phyloP scores from a whole-genome alignment of 2,888 invertebrate species.

The Aspidiotus rigidus region DNA sequence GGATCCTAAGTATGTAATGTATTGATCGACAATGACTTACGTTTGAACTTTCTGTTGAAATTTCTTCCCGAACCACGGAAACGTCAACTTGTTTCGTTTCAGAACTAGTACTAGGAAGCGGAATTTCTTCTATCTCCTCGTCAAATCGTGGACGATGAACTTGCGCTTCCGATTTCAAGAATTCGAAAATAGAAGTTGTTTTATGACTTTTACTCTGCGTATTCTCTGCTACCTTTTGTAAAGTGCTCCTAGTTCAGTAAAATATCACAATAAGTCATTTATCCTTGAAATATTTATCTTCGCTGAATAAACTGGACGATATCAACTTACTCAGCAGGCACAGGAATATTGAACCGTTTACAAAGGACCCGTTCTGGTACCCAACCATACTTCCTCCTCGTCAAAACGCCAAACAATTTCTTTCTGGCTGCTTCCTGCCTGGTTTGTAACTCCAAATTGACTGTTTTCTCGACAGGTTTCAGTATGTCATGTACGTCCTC shows the following conservation, averaged over 20 bases:
- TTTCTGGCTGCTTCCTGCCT: slow-evolving; percentile 54
- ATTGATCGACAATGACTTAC: no score
- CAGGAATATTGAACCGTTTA: slow-evolving; percentile 86
- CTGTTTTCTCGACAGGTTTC: slow-evolving; percentile 37
- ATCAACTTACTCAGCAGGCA: slow-evolving; percentile 52
- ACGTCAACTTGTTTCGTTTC: no score
- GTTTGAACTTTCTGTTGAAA: no score
- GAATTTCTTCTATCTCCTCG: background rate
- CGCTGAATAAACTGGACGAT: no score
- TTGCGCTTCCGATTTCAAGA: slow-evolving; percentile 9
- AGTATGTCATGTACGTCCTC: slow-evolving; percentile 45
- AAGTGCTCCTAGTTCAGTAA: background rate
- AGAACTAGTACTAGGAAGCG: background rate
- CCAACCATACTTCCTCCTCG: slow-evolving; percentile 63
- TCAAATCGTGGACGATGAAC: background rate
- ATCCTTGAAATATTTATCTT: no score
- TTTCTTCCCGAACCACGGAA: no score
- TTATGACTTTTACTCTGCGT: background rate
- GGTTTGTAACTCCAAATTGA: slow-evolving; percentile 18
- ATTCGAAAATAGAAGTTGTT: slow-evolving; percentile 19
- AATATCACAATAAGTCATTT: no score
- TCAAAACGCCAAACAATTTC: slow-evolving; percentile 69
- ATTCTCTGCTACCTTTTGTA: slow-evolving; percentile 4
- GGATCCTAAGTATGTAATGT: no score
- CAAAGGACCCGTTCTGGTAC: slow-evolving; percentile 73